Conservation (phyloP, 2,888 invertebrate genomes). For the Kuschelorhynchus macadamiae region DNA sequence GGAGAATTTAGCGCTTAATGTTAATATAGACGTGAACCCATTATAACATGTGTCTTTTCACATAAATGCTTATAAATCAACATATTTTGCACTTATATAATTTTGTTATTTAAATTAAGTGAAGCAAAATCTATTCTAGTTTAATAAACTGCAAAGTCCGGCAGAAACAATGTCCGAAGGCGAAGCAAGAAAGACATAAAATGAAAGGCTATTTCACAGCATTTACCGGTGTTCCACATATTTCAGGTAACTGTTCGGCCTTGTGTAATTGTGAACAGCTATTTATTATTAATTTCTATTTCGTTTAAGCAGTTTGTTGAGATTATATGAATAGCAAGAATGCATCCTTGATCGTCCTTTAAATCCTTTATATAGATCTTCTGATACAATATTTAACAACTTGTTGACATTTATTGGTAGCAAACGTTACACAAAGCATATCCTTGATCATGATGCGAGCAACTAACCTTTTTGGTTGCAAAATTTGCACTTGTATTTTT, state of each 20-base stretch:
- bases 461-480: constrained; percentile 22
- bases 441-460: too few relatives aligned
- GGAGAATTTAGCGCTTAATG: too few relatives aligned
- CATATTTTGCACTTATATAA: constrained; percentile 15
- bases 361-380: not conserved
- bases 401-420: not conserved
- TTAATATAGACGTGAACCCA: too few relatives aligned
- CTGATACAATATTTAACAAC: not conserved
- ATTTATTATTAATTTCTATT: constrained; percentile 24
- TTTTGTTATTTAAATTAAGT: constrained; percentile 1
- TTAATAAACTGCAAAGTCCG: constrained; percentile 14
- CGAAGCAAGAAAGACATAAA: constrained; percentile 36
- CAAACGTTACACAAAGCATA: too few relatives aligned
- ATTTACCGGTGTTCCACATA: constrained; percentile 44
- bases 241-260: constrained; percentile 45
- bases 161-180: constrained; percentile 13
- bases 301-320: constrained; percentile 4
- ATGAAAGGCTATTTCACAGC: constrained; percentile 42
- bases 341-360: constrained; percentile 13
- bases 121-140: constrained; percentile 6
- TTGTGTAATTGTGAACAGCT: constrained; percentile 35
- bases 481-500: constrained; percentile 5
- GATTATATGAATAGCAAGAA: not conserved
- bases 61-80: too few relatives aligned
- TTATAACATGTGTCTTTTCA: too few relatives aligned